Base-by-base conservation (phyloP, 1,140 invertebrate genomes). In the Drosophila bipectinata region DNA sequence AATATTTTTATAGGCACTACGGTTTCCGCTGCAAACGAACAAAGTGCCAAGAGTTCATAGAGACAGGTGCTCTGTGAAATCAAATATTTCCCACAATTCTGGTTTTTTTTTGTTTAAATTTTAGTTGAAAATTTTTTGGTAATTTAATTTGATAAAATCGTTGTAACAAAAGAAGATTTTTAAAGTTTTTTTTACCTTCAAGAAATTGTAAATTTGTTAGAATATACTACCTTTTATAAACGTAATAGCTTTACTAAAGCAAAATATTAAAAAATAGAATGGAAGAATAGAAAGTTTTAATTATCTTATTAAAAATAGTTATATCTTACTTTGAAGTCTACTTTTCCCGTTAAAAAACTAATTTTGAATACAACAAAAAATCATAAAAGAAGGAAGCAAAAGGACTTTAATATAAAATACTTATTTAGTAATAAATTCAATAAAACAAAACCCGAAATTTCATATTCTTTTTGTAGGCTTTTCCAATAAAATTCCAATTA, bases 1-100 rank as follows among this genome's bases (percentile, higher is more conserved):
- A 90, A 90, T 90, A 90, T 90, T 90, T 90, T 90, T 90, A 87
- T 90, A 87, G 84, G 72, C 44, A 69, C 63, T 69, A 57, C 26
- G 64, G 51, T 14, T 69, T 57, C 64, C 61, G 61, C 61, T 39
- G 5, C 28, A n/a, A 60, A 52, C 14, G 63, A 64, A 67, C 59
- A 67, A 64, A 67, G 63, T 60, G 59, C 63, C 34, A 67, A 63
- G 15, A 67, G 45, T 47, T 12, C 59, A 64, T 32, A 67, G 21
- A 30, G 32, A 18, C 63, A 67, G 63, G 60, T 67, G 63, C 47
- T 18, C 30, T 51, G 15, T 21, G 3, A 37, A 26, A 67, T 44
- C 15, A 67, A 67, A 67, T 67, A 67, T 12, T 1, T 47, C 24
- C 7, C n/a, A 15, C 14, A 2, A 5, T 41, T 41, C 15, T 41